Evolutionary conservation across 2,797 vertebrate species (phyloP), one percentile per base, ranked within the genome.

Genomic region (Phyllotis vaccarum): DNA sequence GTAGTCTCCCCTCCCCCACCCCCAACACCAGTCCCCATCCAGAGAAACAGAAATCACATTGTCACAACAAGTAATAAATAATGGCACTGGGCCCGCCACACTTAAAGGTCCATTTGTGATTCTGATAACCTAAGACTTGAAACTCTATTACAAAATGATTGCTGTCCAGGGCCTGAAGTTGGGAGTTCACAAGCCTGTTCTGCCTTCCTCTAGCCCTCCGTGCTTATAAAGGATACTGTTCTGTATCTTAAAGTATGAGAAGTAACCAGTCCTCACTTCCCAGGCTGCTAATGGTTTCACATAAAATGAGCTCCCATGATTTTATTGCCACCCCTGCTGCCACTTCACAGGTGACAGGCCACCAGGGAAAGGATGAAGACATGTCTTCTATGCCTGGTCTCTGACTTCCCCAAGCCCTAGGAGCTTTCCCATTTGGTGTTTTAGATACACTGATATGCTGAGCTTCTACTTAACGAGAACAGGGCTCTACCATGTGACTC

Each of bases 221-320:
- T 93, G 97, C 98, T 98, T 98, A 98, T 98, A 98, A 98, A 98
- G 97, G 97, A 95, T 98, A 98, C 98, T 97, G 98, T 98, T 97
- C 92, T 94, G 98, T 98, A 96, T 98, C 98, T 98, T 97, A 97
- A 98, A 98, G 97, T 97, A 97, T 95, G 97, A 98, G 98, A 98
- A 98, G 98, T 95, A 96, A 96, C 98, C 94, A 98, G 97, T 93
- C 93, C 97, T 90, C 94, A 98, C 98, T 98, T 98, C 98, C 98
- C 98, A 97, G 96, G 98, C 98, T 80, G 96, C 98, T 98, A 98
- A 98, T 98, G 98, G 98, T 96, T 98, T 98, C 98, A 98, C 95
- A 98, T 98, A 98, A 98, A 98, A 98, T 95, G 94, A 97, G 97
- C 97, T 98, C 97, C 98, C 97, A 97, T 95, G 96, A 98, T 98